phyloP scores from a whole-genome alignment of 2,797 vertebrate genomes.

The Pseudomugil gertrudae region DNA sequence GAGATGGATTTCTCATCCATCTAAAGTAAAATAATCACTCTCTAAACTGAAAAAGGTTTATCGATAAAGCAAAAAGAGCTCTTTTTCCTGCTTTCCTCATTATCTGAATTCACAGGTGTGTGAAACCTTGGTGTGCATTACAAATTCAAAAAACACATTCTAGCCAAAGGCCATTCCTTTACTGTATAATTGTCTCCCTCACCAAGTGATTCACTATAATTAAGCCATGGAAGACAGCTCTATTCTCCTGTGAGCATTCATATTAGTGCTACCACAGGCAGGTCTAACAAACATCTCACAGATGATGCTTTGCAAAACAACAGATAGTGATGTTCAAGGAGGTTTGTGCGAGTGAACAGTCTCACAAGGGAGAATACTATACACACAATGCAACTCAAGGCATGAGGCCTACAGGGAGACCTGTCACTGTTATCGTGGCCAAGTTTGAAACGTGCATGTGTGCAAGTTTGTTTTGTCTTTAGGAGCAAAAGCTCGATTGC shows the following conservation, averaged over 20 bases:
- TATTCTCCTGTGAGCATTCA: constrained; percentile 68
- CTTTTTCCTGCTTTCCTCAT: constrained; percentile 67
- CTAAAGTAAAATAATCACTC: constrained; percentile 27
- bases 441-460: constrained; percentile 34
- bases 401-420: constrained; percentile 65
- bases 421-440: constrained; percentile 70
- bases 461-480: constrained; percentile 52
- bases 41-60: constrained; percentile 51
- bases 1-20: constrained; percentile 50
- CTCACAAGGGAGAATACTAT: constrained; percentile 66
- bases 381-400: constrained; percentile 69
- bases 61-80: constrained; percentile 67
- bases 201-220: constrained; percentile 78
- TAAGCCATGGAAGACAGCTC: constrained; percentile 75
- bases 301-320: constrained; percentile 74
- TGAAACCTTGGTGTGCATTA: constrained; percentile 59
- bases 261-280: constrained; percentile 69
- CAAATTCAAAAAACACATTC: constrained; percentile 75
- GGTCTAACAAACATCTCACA: constrained; percentile 77
- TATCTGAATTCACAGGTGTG: constrained; percentile 76
- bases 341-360: constrained; percentile 52
- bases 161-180: constrained; percentile 78
- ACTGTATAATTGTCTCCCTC: constrained; percentile 77
- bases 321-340: constrained; percentile 62
- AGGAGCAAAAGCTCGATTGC: constrained; percentile 59